These are phyloP conservation scores for Pangasianodon gigas DNA, from an alignment of 2,113 vertebrate genomes.

Conservation along the genomic window DNA sequence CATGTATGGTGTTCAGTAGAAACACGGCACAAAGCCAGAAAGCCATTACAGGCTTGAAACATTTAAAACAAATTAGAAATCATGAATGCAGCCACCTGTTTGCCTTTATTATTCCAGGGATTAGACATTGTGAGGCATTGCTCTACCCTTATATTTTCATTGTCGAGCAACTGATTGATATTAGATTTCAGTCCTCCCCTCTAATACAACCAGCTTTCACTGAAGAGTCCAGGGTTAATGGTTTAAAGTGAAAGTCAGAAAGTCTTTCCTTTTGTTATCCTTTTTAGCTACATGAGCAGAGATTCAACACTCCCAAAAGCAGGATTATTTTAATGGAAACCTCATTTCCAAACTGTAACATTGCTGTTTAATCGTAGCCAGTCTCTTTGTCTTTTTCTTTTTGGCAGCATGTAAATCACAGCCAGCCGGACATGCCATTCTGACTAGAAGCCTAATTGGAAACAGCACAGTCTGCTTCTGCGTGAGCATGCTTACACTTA, in stretches of 20 bases:
- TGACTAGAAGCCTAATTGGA: conserved; percentile 55
- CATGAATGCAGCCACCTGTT: background rate
- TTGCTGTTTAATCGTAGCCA: conserved; percentile 8
- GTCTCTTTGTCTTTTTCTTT: conserved; percentile 13
- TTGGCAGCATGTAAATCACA: conserved; percentile 43
- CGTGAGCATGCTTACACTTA: conserved; percentile 9
- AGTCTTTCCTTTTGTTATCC: background rate
- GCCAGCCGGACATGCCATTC: conserved; percentile 53
- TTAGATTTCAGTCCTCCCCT: background rate
- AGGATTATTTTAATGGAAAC: background rate
- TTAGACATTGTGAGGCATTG: background rate
- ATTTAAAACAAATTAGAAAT: background rate
- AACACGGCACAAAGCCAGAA: background rate
- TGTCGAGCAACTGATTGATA: too few relatives aligned
- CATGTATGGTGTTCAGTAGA: conserved; percentile 6
- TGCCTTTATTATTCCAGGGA: background rate
- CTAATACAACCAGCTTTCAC: background rate
- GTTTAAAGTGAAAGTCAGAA: background rate
- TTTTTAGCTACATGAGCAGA: background rate
- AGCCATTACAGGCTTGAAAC: background rate
- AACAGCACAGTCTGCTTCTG: conserved; percentile 46
- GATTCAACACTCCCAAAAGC: background rate
- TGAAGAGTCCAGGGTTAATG: background rate
- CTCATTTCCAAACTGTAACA: background rate
- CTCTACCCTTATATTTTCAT: background rate